phyloP scores from a whole-genome alignment of 2,113 vertebrate species.

The Empidonax traillii region DNA sequence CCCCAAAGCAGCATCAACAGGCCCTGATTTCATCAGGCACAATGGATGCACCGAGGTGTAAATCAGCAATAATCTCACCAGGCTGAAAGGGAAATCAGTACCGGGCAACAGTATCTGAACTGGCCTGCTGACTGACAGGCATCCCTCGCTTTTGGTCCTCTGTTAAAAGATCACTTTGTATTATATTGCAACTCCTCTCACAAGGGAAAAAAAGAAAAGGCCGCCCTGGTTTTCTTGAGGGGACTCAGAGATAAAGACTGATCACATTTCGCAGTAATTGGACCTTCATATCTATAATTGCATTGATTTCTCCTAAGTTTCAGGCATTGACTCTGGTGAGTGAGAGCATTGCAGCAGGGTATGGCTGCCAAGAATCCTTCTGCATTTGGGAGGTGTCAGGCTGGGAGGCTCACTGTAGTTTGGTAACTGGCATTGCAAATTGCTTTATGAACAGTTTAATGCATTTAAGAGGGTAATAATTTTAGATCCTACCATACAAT shows the following conservation, averaged over 20 bases:
- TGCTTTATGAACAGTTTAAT: conserved; percentile 67
- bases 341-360: conserved; percentile 32
- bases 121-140: background rate
- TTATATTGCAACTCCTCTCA: background rate
- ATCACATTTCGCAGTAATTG: conserved; percentile 47
- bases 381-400: conserved; percentile 44
- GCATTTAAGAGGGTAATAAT: conserved; percentile 61
- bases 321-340: conserved; percentile 2
- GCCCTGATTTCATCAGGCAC: background rate
- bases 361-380: conserved; percentile 30
- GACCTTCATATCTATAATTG: conserved; percentile 64
- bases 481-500: conserved; percentile 33
- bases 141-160: background rate
- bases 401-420: conserved; percentile 15
- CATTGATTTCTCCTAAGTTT: conserved; percentile 66
- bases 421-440: conserved; percentile 56
- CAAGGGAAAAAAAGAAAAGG: background rate
- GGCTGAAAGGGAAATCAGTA: background rate
- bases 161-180: background rate
- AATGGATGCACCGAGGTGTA: background rate
- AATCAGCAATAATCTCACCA: background rate
- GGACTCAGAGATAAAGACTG: conserved; percentile 46
- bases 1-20: fast-evolving
- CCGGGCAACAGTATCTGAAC: background rate
- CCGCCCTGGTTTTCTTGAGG: conserved; percentile 44